A percentile compares a stretch with the other conserved stretches of the same genome.
Evolutionary conservation across 2,888 invertebrate species (phyloP).

Genomic region (Electrophaes corylata): DNA sequence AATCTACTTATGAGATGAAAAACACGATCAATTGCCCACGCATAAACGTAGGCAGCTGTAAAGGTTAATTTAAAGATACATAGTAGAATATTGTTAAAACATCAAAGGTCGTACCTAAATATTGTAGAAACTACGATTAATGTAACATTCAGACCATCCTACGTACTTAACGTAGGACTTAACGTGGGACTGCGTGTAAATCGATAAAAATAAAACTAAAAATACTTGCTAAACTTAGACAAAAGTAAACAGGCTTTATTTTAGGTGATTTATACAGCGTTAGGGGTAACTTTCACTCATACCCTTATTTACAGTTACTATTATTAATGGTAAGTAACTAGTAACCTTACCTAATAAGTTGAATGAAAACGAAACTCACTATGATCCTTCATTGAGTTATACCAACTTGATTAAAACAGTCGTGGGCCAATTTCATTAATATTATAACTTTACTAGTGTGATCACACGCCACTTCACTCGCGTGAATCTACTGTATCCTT

Average conservation of each 20-base stretch:
- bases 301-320: too few relatives aligned
- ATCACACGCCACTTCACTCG: too few relatives aligned
- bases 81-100: background rate
- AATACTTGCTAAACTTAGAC: background rate
- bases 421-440: background rate
- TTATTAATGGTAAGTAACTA: too few relatives aligned
- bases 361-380: constrained; percentile 3
- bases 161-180: constrained; percentile 6
- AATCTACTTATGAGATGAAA: background rate
- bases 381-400: background rate
- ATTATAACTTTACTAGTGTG: too few relatives aligned
- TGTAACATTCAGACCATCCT: background rate
- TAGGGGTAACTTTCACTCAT: too few relatives aligned
- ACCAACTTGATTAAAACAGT: background rate
- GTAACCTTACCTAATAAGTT: too few relatives aligned
- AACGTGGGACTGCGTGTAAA: background rate
- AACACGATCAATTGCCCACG: background rate
- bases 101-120: background rate
- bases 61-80: background rate
- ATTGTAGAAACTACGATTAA: background rate
- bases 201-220: background rate
- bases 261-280: too few relatives aligned
- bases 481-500: too few relatives aligned
- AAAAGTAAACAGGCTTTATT: too few relatives aligned
- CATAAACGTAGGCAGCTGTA: background rate